Conservation (phyloP, 2,888 invertebrate genomes). For the Polietes domitor region DNA sequence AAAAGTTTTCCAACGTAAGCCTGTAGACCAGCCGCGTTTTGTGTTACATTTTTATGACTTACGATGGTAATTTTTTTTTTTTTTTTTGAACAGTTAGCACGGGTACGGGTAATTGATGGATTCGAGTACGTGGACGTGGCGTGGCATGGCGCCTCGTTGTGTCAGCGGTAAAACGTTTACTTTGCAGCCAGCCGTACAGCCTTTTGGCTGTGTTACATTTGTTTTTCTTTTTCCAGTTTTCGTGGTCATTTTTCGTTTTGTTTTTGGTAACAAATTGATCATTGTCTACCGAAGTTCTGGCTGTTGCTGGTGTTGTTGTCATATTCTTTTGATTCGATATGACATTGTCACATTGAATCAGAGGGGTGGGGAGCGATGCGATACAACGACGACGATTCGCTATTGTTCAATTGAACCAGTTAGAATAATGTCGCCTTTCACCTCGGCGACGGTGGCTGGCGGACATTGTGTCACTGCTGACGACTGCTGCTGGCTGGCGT, state of each 20-base stretch:
- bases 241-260: constrained; percentile 54
- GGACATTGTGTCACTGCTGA: neutral
- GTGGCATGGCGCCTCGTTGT: constrained; percentile 77
- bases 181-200: constrained; percentile 11
- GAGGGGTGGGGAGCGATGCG: neutral
- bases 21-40: constrained; percentile 18
- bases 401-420: constrained; percentile 41
- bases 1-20: constrained; percentile 3
- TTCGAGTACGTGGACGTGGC: constrained; percentile 73
- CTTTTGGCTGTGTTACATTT: constrained; percentile 16
- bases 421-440: constrained; percentile 61
- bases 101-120: constrained; percentile 78
- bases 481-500: neutral
- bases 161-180: constrained; percentile 67
- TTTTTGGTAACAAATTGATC: constrained; percentile 66
- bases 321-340: constrained; percentile 31
- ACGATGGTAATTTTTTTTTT: constrained; percentile 76
- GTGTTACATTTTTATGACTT: constrained; percentile 74
- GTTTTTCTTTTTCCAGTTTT: constrained; percentile 27
- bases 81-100: constrained; percentile 70
- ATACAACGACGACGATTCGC: neutral
- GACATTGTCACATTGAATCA: constrained; percentile 26
- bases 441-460: constrained; percentile 31
- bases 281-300: constrained; percentile 49
- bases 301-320: constrained; percentile 36